Evolutionary conservation across 2,888 invertebrate genomes (phyloP), one percentile per base, ranked within the genome.

Genomic region (Drosophila acutilabella): DNA sequence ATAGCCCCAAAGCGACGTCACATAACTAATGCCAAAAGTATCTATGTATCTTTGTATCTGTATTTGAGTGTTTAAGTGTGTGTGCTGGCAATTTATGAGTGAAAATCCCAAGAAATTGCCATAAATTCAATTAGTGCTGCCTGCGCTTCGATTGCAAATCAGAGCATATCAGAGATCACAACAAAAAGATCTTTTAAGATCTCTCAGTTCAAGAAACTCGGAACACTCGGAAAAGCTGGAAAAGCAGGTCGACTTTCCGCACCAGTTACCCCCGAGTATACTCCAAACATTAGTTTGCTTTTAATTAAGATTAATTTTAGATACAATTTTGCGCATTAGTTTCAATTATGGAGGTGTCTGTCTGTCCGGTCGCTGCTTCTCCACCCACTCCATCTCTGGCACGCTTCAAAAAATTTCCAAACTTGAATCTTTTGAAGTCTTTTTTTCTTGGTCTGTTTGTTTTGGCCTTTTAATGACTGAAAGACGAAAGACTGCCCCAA

Each of bases 91-190:
- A 88, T 83, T 83, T 83, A 83, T 85, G 83, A 88, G 88, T 80
- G 86, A 88, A 83, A 83, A 82, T 71, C 86, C 64, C 36, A 11
- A 36, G 82, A 82, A 83, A 82, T 61, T 68, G 80, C 88, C 80
- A 85, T 88, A 83, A 85, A 88, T 85, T 88, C 88, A 83, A 83
- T 83, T 85, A 88, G 88, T 76, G 75, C 45, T 14, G 50, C 75
- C 40, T 33, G 61, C 60, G 68, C 66, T 67, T 81, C 65, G 53
- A 52, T 73, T 80, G 81, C 89, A 88, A 84, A 84, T 88, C 78
- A 85, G 83, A 84, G 88, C 83, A 80, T 20, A 84, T 71, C 20
- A 20, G 20, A 20, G 20, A 20, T 20, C 82, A 48, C 14, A 36
- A 13, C 11, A 8, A 30, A 30, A 1, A 30, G 30, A 30, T 30